A percentile compares a stretch with the other conserved stretches of the same genome.
phyloP scores from a whole-genome alignment of 2,888 invertebrate species.

The Caradrina kadenii region DNA sequence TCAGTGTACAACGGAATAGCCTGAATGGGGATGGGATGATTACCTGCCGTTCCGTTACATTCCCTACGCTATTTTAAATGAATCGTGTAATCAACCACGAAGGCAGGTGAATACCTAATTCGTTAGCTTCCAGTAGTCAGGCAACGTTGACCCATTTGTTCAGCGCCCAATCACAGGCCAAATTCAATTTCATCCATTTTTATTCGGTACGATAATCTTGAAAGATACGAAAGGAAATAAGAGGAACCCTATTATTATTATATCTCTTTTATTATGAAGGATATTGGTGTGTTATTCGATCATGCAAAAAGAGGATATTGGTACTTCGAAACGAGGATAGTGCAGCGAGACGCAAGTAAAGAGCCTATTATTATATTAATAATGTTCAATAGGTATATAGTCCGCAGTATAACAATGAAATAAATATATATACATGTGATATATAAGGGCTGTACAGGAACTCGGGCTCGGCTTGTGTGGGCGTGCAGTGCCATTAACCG shows the following conservation, averaged over 20 bases:
- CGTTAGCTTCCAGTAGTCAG: constrained; percentile 65
- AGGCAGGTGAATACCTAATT: constrained; percentile 71
- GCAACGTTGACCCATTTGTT: constrained; percentile 68
- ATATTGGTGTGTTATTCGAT: constrained; percentile 60
- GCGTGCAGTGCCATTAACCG: constrained; percentile 56
- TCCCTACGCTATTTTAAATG: constrained; percentile 59
- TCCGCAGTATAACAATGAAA: constrained; percentile 6
- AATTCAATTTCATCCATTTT: constrained; percentile 76
- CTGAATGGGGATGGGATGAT: constrained; percentile 52
- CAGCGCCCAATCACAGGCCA: constrained; percentile 67
- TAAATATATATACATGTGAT: constrained; percentile 12
- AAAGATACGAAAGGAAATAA: constrained; percentile 72
- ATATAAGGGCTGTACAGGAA: constrained; percentile 32
- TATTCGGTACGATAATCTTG: constrained; percentile 74
- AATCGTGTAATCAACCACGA: constrained; percentile 73
- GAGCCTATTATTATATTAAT: constrained; percentile 16
- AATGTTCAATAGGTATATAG: constrained; percentile 1
- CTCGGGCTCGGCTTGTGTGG: constrained; percentile 33
- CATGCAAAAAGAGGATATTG: constrained; percentile 53
- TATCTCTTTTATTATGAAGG: constrained; percentile 63
- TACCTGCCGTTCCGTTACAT: constrained; percentile 43
- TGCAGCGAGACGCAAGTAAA: constrained; percentile 16
- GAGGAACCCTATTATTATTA: constrained; percentile 61
- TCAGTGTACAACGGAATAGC: constrained; percentile 15
- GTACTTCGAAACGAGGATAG: constrained; percentile 20